These are phyloP conservation scores for Anser cygnoides DNA, from an alignment of 2,113 vertebrate species.

Conservation along the genomic window DNA sequence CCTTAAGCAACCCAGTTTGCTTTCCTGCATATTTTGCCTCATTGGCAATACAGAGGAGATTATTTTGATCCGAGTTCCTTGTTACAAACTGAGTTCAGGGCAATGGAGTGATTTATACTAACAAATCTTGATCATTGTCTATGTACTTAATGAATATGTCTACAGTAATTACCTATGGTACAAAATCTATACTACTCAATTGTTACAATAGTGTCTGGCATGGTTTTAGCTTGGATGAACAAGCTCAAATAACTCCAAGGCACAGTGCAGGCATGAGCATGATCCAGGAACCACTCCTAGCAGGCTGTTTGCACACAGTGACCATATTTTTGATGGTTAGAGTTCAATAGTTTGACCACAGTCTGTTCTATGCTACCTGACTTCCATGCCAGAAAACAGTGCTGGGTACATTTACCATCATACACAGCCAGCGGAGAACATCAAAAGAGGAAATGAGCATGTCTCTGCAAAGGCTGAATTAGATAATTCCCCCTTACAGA, in stretches of 20 bases:
- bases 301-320: neutral
- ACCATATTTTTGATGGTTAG: neutral
- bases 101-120: neutral
- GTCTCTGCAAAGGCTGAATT: neutral
- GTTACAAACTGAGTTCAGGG: neutral
- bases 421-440: neutral
- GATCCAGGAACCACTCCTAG: neutral
- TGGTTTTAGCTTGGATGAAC: neutral
- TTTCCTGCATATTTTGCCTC: neutral
- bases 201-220: neutral
- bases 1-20: neutral
- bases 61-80: neutral
- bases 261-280: neutral
- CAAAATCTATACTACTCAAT: slow-evolving; percentile 29
- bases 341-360: neutral
- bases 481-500: neutral
- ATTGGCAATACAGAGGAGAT: neutral
- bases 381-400: neutral
- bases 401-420: neutral
- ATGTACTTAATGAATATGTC: neutral
- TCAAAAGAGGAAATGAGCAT: neutral
- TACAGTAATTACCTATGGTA: slow-evolving; percentile 24
- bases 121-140: slow-evolving; percentile 9
- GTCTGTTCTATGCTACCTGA: neutral
- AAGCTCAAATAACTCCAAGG: neutral